phyloP scores from a whole-genome alignment of 2,888 invertebrate genomes.

The Allygus modestus region DNA sequence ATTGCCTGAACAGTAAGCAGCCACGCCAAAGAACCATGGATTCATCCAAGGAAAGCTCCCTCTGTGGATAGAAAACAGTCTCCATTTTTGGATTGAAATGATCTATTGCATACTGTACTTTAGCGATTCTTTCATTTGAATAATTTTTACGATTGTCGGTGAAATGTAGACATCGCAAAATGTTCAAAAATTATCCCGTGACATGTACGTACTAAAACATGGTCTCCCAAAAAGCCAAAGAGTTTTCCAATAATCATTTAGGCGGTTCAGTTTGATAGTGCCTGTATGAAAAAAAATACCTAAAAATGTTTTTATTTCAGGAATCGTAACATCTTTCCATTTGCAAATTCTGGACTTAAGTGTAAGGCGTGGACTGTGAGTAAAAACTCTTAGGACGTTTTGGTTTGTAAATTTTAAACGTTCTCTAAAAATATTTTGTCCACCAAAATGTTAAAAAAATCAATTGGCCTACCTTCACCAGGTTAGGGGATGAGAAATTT shows the following conservation, averaged over 20 bases:
- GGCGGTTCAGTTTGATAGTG: slow-evolving; percentile 23
- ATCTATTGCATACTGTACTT: background rate
- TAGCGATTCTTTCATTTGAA: slow-evolving; percentile 26
- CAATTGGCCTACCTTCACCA: slow-evolving; percentile 2
- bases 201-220: background rate
- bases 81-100: slow-evolving; percentile 11
- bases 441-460: background rate
- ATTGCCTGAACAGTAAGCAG: slow-evolving; percentile 2
- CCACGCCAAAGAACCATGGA: slow-evolving; percentile 4
- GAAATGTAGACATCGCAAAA: slow-evolving; percentile 16
- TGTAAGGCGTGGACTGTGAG: background rate
- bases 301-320: slow-evolving; percentile 17
- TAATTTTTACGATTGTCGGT: background rate
- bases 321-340: background rate
- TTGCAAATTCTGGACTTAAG: background rate
- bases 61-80: slow-evolving; percentile 1
- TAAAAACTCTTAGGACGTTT: background rate
- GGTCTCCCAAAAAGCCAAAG: background rate
- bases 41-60: slow-evolving; percentile 4
- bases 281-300: slow-evolving; percentile 13
- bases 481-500: background rate
- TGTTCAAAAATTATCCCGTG: background rate
- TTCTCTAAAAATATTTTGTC: background rate
- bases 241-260: slow-evolving; percentile 35
- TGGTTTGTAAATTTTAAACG: background rate